These are phyloP conservation scores for Lordiphosa collinella DNA, from an alignment of 1,140 invertebrate genomes.

Conservation along the genomic window DNA sequence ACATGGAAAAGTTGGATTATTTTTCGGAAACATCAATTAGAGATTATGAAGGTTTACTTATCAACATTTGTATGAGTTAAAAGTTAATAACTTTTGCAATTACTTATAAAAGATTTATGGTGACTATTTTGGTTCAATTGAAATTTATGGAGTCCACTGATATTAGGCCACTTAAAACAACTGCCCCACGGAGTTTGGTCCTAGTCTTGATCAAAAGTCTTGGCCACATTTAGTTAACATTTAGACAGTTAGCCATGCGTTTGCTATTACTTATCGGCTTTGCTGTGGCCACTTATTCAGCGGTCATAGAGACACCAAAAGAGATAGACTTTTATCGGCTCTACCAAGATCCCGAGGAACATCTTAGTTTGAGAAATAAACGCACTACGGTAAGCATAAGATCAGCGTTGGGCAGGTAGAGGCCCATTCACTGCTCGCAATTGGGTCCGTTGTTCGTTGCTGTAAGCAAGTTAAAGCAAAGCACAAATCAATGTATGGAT, in stretches of 20 bases:
- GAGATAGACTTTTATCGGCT: constrained; percentile 53
- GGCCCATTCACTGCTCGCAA: too few relatives aligned
- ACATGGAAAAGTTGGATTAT: not conserved
- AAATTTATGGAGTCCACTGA: constrained; percentile 23
- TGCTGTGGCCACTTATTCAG: not conserved
- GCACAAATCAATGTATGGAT: too few relatives aligned
- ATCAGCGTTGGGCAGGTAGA: too few relatives aligned
- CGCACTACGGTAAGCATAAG: constrained; percentile 33
- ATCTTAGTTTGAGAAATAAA: constrained; percentile 21
- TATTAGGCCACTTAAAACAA: constrained; percentile 18
- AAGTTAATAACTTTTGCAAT: constrained; percentile 3
- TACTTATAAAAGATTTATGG: constrained; percentile 1
- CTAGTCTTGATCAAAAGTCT: constrained; percentile 7
- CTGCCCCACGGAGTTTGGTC: constrained; percentile 4
- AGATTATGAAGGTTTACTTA: not conserved
- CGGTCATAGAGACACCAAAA: constrained; percentile 14
- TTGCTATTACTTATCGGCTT: constrained; percentile 8
- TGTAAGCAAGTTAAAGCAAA: too few relatives aligned
- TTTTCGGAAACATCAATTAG: constrained; percentile 19
- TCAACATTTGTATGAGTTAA: not conserved
- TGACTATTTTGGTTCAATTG: constrained; percentile 1
- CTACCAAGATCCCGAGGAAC: constrained; percentile 51
- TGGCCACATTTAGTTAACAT: constrained; percentile 16
- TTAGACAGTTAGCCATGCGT: constrained; percentile 8
- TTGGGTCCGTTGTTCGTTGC: too few relatives aligned